Evolutionary conservation across 2,113 vertebrate species (phyloP).

Genomic region (Neodontobutis hainanensis): DNA sequence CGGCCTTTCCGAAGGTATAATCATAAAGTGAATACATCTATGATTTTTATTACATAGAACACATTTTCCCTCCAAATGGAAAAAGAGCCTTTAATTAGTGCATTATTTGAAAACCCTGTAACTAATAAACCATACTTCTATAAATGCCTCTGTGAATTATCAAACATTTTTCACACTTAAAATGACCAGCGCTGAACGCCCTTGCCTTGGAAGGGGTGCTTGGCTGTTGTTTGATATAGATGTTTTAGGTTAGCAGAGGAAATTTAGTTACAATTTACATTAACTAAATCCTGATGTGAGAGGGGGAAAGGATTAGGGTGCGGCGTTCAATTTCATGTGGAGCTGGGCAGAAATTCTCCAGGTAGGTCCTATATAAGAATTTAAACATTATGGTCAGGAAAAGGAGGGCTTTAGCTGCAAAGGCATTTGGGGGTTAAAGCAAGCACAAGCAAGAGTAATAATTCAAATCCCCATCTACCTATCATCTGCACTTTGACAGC

Average conservation of each 20-base stretch:
- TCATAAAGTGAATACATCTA: not conserved
- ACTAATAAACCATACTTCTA: slow-evolving; percentile 58
- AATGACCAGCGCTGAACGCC: slow-evolving; percentile 55
- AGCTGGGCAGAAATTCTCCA: slow-evolving; percentile 70
- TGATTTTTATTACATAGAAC: no score
- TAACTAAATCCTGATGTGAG: slow-evolving; percentile 77
- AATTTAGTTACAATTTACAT: slow-evolving; percentile 80
- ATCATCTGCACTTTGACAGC: slow-evolving; percentile 65
- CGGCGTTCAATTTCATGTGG: slow-evolving; percentile 74
- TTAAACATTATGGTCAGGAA: slow-evolving; percentile 74
- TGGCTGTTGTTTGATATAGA: slow-evolving; percentile 70
- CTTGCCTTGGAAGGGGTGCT: slow-evolving; percentile 58
- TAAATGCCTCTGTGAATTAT: slow-evolving; percentile 54
- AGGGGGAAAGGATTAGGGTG: slow-evolving; percentile 68
- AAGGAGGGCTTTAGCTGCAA: slow-evolving; percentile 44
- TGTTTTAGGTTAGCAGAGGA: slow-evolving; percentile 80
- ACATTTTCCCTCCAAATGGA: no score
- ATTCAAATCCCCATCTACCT: slow-evolving; percentile 60
- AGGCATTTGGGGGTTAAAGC: slow-evolving; percentile 68
- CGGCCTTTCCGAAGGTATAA: not conserved
- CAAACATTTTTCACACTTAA: slow-evolving; percentile 58
- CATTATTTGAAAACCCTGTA: slow-evolving; percentile 71
- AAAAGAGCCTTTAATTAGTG: no score
- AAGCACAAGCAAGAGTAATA: slow-evolving; percentile 73
- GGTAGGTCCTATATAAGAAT: slow-evolving; percentile 68